Conservation (phyloP, 2,797 vertebrate species). For the Cuniculus paca region DNA sequence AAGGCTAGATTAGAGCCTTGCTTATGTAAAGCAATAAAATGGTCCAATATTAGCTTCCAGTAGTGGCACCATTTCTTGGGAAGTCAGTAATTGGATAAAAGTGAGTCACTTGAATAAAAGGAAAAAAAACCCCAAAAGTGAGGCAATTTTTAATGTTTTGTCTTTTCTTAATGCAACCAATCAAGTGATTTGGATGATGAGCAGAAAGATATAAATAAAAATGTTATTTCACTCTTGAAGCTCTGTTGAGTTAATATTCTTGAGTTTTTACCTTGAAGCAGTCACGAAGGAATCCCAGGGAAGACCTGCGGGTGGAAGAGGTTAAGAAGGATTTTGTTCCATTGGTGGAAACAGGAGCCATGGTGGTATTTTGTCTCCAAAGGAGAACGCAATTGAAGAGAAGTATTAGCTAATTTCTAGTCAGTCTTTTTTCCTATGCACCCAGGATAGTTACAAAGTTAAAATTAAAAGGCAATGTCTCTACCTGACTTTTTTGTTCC, state of each 20-base stretch:
- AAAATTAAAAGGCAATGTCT: conserved; percentile 60
- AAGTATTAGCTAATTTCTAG: not conserved
- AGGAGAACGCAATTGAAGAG: not conserved
- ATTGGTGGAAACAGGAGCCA: not conserved
- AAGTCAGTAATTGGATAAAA: conserved; percentile 56
- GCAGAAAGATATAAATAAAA: conserved; percentile 59
- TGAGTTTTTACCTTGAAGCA: not conserved
- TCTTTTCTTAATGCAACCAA: conserved; percentile 61
- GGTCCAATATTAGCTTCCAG: conserved; percentile 40
- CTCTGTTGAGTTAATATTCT: conserved; percentile 7
- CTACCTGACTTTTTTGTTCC: not conserved
- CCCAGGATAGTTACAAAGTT: conserved; percentile 21
- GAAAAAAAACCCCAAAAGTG: not conserved
- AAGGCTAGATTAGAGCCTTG: conserved; percentile 68
- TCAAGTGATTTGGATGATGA: conserved; percentile 66
- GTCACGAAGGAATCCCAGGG: not conserved
- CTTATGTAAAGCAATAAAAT: conserved; percentile 30
- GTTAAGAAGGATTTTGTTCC: not conserved
- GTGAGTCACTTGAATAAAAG: conserved; percentile 65
- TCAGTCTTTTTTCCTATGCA: not conserved
- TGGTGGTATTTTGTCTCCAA: not conserved
- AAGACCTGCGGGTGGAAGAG: not conserved
- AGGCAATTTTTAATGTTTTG: conserved; percentile 25
- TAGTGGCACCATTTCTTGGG: conserved; percentile 10
- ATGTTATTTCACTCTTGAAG: conserved; percentile 54